Percentiles rank a stretch among this genome's conserved stretches.
Evolutionary conservation across 2,888 invertebrate genomes (phyloP).

Genomic region (Leistus spinibarbis): DNA sequence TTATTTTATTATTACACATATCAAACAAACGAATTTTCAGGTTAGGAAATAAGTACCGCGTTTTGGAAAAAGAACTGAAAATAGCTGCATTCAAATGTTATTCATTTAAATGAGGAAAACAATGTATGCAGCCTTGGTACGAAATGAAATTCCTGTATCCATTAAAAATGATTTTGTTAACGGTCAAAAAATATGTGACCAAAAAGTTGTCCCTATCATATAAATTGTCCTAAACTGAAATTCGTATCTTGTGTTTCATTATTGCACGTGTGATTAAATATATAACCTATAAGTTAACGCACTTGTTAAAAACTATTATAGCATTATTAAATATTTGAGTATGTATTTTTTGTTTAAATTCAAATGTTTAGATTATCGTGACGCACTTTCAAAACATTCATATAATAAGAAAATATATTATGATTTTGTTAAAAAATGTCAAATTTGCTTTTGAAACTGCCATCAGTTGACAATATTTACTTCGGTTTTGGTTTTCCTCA

Average conservation of each 20-base stretch:
- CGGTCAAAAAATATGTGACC: background rate
- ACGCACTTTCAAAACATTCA: conserved; percentile 67
- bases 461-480: conserved; percentile 32
- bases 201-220: background rate
- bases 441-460: conserved; percentile 38
- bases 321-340: conserved; percentile 38
- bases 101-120: no score
- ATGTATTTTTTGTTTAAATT: conserved; percentile 44
- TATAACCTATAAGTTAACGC: conserved; percentile 31
- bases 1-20: background rate
- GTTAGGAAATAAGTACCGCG: background rate
- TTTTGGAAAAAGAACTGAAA: background rate
- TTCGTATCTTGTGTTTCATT: conserved; percentile 25
- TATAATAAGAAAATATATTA: conserved; percentile 69
- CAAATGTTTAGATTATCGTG: conserved; percentile 59
- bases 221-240: conserved; percentile 31
- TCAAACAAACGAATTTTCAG: background rate
- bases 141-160: no score
- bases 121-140: no score
- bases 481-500: conserved; percentile 20
- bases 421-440: conserved; percentile 33
- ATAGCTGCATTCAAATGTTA: no score
- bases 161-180: no score
- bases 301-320: conserved; percentile 32
- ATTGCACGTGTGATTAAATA: conserved; percentile 30